A percentile compares a stretch with the other conserved stretches of the same genome.
These are phyloP conservation scores for human (Homo sapiens) DNA, from an alignment of 2,113 vertebrate genomes.

Conservation along the genomic window DNA sequence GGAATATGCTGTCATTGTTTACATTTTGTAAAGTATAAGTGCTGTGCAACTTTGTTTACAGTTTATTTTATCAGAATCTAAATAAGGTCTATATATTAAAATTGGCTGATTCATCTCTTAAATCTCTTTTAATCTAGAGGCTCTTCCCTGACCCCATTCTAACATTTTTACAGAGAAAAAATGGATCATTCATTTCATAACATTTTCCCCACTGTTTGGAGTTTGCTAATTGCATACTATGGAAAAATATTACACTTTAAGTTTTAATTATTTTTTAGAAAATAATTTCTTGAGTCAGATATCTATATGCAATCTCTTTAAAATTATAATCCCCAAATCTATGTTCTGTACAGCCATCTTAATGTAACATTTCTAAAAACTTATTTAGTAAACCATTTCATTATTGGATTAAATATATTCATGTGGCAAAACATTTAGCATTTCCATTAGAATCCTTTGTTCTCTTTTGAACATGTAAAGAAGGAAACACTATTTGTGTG, in stretches of 20 bases:
- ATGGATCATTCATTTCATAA: neutral
- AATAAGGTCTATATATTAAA: neutral
- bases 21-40: constrained; percentile 11
- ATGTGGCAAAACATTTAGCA: neutral
- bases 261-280: neutral
- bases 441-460: neutral
- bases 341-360: neutral
- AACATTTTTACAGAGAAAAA: neutral
- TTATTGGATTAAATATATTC: neutral
- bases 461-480: neutral
- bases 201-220: neutral
- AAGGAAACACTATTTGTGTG: neutral
- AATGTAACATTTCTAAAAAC: neutral
- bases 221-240: neutral
- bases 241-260: neutral
- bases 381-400: neutral
- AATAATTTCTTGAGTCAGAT: neutral
- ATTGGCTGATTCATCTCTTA: neutral
- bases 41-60: neutral
- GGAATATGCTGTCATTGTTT: neutral
- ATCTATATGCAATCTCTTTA: neutral
- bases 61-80: neutral
- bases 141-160: neutral
- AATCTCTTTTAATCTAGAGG: neutral
- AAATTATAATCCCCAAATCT: neutral